Evolutionary conservation across 2,797 vertebrate species (phyloP), one percentile per base, ranked within the genome.

Genomic region (Halcyon badia): DNA sequence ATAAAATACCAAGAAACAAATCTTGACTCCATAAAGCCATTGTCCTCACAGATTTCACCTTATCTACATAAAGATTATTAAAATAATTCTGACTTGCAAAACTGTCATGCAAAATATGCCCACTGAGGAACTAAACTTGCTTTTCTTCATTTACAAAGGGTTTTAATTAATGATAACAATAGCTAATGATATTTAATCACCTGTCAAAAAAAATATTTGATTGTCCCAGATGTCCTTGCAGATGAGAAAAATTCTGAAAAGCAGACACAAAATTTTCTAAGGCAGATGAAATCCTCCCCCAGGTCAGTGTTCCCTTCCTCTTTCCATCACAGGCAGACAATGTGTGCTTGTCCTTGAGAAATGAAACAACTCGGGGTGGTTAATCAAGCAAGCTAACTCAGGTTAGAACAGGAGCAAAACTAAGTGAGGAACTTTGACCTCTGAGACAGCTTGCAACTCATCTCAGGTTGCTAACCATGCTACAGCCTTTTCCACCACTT

Each of bases 181-280:
- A 92, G 64, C 90, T 96, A 95, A 96, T 87, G 60, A 73, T 89
- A 95, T 85, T 93, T 95, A 93, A 96, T 94, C 90, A 90, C 89
- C 78, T 73, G 78, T 46, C 83, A 62, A 62, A 57, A 54, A 80
- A 90, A 95, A 93, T 46, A 42, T 13, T 5, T 72, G 41, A 70
- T 80, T 89, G 71, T 70, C 83, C 60, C 71, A 31, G 33, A 72
- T 76, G 54, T 81, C 91, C 95, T 83, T 94, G 90, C 49, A 83
- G 69, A 82, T 39, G 48, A 87, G 57, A 89, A 90, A 51, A 79
- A 65, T n/a, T 57, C 66, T 52, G 39, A 73, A 64, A 83, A 89
- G 81, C 60, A 77, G 60, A 73, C 12, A 77, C 10, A 42, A 35
- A 26, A 77, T 64, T 70, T 72, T 73, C 46, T n/a, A 70, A 57